phyloP scores from a whole-genome alignment of 2,113 vertebrate genomes.

The Serilophus lunatus region DNA sequence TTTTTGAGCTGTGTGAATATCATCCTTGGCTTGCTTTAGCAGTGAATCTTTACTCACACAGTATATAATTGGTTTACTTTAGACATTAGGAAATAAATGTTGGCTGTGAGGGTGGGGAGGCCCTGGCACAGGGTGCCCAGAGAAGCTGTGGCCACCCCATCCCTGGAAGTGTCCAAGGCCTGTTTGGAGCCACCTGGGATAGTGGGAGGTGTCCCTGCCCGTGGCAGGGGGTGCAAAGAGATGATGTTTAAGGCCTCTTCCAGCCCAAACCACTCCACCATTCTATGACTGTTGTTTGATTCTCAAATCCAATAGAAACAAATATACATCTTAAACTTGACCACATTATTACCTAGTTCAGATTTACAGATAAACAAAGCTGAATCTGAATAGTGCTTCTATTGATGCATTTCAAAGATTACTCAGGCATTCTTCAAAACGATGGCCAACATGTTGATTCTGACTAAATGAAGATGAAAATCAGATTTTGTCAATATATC shows the following conservation, averaged over 20 bases:
- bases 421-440: slow-evolving; percentile 1
- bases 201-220: background rate
- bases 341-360: background rate
- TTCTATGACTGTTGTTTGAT: background rate
- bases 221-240: too few species aligned
- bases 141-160: background rate
- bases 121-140: background rate
- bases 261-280: background rate
- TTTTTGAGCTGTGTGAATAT: background rate
- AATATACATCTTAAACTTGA: slow-evolving; percentile 26
- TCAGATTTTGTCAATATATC: slow-evolving; percentile 21
- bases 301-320: slow-evolving; percentile 47
- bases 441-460: slow-evolving; percentile 34
- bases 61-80: background rate
- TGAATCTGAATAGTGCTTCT: background rate
- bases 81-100: accelerated
- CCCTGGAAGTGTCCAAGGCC: background rate
- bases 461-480: slow-evolving; percentile 50
- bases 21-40: background rate
- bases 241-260: background rate
- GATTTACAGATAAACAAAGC: background rate
- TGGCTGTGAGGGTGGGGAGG: background rate
- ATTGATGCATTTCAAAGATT: background rate
- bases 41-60: background rate
- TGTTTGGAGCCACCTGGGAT: background rate